Conservation (phyloP, 2,888 invertebrate species). For the Andrena fulva region DNA sequence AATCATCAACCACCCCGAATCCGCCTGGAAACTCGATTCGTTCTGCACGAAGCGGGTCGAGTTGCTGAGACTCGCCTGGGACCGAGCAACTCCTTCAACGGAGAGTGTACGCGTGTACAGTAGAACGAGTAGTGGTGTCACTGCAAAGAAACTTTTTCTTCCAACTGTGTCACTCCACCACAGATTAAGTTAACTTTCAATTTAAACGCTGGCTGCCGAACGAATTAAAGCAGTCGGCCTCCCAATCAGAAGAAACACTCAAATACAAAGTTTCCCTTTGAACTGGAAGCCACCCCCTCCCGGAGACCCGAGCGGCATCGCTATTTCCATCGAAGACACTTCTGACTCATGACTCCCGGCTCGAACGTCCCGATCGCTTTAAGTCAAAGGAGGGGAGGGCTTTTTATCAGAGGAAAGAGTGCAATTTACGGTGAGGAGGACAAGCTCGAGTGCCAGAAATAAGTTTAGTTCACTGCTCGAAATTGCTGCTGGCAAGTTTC, state of each 20-base stretch:
- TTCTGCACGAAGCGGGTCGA: neutral
- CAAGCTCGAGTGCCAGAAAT: constrained; percentile 39
- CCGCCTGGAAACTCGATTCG: neutral
- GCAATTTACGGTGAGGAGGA: constrained; percentile 36
- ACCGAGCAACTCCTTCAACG: too few species aligned
- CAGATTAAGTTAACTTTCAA: too few species aligned
- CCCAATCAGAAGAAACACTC: too few species aligned
- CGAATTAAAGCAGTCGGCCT: too few species aligned
- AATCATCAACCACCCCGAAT: constrained; percentile 11
- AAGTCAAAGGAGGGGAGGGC: constrained; percentile 20
- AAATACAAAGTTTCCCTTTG: too few species aligned
- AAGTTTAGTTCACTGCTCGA: constrained; percentile 53
- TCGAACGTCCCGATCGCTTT: constrained; percentile 30
- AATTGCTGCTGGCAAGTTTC: constrained; percentile 40
- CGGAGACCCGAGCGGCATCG: too few species aligned
- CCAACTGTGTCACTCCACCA: too few species aligned
- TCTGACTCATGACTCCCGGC: neutral
- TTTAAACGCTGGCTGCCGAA: too few species aligned
- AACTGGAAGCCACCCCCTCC: too few species aligned
- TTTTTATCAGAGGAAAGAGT: constrained; percentile 32
- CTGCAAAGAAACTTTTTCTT: too few species aligned
- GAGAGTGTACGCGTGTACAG: too few species aligned
- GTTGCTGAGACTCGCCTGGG: neutral
- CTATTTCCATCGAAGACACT: constrained; percentile 21
- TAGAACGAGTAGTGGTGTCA: too few species aligned